Evolutionary conservation across 2,797 vertebrate species (phyloP).

Genomic region (Lagodon rhomboides): DNA sequence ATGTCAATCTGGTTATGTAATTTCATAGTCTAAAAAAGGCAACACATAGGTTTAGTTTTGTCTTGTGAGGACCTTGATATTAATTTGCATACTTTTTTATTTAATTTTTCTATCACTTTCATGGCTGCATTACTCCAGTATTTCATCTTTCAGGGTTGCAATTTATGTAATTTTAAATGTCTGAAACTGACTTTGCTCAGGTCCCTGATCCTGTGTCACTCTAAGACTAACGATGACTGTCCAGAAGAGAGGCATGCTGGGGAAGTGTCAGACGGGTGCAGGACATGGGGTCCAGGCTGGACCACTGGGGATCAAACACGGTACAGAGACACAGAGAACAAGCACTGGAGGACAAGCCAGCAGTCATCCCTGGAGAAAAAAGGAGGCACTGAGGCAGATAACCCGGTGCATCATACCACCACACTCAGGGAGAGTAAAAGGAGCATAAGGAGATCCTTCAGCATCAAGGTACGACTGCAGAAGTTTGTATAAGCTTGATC

Average conservation of each 20-base stretch:
- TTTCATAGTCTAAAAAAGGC: not conserved
- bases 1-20: not conserved
- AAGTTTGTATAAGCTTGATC: not conserved
- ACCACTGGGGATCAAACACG: not conserved
- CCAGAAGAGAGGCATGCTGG: constrained; percentile 84
- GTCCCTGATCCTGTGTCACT: constrained; percentile 92
- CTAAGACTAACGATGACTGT: constrained; percentile 87
- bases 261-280: constrained; percentile 71
- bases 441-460: constrained; percentile 84
- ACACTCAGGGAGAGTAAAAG: constrained; percentile 78
- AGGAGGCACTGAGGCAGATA: constrained; percentile 27
- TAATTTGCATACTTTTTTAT: not conserved
- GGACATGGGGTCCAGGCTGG: constrained; percentile 59
- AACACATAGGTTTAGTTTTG: not conserved
- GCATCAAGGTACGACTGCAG: constrained; percentile 87
- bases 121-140: not conserved
- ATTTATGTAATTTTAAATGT: not conserved
- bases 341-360: constrained; percentile 64
- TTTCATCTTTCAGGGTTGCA: not conserved
- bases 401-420: constrained; percentile 10
- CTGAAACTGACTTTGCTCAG: constrained; percentile 77
- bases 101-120: not conserved
- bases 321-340: constrained; percentile 42
- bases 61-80: not conserved
- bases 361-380: constrained; percentile 56